A percentile compares a stretch with the other conserved stretches of the same genome.
These are phyloP conservation scores for Caenorhabditis sp. DNA, from an alignment of 2,888 invertebrate genomes.

Conservation along the genomic window DNA sequence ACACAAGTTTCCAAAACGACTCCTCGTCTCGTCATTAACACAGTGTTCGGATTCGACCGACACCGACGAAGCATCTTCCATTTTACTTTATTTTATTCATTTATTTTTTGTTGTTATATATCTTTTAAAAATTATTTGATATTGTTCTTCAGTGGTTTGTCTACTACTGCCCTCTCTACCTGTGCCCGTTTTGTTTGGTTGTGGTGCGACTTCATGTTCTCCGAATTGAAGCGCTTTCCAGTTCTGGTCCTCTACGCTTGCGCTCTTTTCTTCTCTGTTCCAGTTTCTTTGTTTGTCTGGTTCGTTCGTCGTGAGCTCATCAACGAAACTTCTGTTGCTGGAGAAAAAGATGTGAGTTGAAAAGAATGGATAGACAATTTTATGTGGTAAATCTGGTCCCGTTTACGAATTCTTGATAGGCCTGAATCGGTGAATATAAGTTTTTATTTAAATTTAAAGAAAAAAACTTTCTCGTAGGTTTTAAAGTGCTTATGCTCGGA, in stretches of 20 bases:
- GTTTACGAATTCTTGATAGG: no score
- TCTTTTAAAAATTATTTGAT: not conserved
- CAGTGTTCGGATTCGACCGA: not conserved
- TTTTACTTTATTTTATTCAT: not conserved
- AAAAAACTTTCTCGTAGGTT: no score
- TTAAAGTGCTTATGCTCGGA: no score
- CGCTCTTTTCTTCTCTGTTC: slow-evolving; percentile 65
- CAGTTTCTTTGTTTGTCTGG: slow-evolving; percentile 67
- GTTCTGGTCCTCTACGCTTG: slow-evolving; percentile 47
- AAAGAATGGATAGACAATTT: no score
- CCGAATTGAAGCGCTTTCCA: slow-evolving; percentile 44
- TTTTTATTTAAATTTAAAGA: no score
- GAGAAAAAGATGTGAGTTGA: slow-evolving; percentile 54
- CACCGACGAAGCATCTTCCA: not conserved
- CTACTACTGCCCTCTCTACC: not conserved
- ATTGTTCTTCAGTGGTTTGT: not conserved
- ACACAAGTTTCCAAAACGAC: not conserved
- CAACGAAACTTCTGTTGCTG: slow-evolving; percentile 67
- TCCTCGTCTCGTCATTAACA: not conserved
- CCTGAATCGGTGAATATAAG: no score
- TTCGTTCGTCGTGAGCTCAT: slow-evolving; percentile 65
- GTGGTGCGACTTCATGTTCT: slow-evolving; percentile 29
- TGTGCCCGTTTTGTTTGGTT: not conserved
- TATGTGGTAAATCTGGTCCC: no score
- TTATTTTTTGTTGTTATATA: not conserved